phyloP scores from a whole-genome alignment of 2,888 invertebrate species.

The Neria commutata region DNA sequence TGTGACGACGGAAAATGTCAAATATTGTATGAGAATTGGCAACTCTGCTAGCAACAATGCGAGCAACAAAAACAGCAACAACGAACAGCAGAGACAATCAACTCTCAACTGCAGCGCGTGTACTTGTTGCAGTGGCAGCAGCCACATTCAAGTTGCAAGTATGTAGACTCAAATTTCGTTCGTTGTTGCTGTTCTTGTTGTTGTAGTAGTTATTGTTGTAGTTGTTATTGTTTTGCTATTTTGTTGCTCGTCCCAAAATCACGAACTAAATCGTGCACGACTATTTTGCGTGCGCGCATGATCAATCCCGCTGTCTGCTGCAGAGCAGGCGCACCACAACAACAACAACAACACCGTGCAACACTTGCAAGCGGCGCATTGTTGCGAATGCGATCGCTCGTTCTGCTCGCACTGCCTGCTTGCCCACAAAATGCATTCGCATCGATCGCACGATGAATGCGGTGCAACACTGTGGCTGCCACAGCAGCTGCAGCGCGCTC shows the following conservation, averaged over 20 bases:
- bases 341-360: background rate
- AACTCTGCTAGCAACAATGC: no score
- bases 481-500: no score
- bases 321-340: background rate
- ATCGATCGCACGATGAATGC: constrained; percentile 2
- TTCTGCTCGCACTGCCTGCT: background rate
- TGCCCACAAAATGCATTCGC: background rate
- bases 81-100: no score
- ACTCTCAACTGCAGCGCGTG: no score
- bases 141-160: no score
- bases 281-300: constrained; percentile 62
- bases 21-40: no score
- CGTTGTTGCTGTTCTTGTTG: background rate
- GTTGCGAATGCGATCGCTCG: background rate
- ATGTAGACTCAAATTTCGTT: no score
- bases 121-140: no score
- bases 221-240: constrained; percentile 49
- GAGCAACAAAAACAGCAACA: no score
- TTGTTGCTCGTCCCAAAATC: constrained; percentile 59
- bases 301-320: constrained; percentile 49
- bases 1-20: no score
- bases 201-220: constrained; percentile 1
- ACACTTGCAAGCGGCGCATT: background rate
- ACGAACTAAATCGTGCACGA: constrained; percentile 62
- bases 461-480: no score